Conservation (phyloP, 2,797 vertebrate species). For the Lagocephalus sceleratus region DNA sequence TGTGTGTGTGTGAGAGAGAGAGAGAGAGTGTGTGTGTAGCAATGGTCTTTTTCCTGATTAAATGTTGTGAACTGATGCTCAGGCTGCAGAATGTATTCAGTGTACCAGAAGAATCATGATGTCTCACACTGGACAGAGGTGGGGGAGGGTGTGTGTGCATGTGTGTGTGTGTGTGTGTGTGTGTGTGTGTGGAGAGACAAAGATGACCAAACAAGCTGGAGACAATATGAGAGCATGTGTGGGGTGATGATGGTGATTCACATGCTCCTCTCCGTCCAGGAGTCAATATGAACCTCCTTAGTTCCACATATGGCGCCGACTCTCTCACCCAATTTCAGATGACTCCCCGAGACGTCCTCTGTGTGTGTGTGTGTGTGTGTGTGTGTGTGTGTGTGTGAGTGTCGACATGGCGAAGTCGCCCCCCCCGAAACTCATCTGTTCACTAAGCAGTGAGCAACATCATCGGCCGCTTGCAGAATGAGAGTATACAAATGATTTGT, state of each 20-base stretch:
- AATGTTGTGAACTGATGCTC: conserved; percentile 50
- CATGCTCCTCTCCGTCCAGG: too few species aligned
- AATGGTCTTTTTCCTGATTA: conserved; percentile 46
- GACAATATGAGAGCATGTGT: conserved; percentile 59
- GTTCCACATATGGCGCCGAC: too few species aligned
- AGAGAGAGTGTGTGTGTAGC: conserved; percentile 36
- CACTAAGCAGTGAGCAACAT: conserved; percentile 80
- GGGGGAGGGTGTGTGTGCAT: conserved; percentile 42
- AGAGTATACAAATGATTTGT: conserved; percentile 84
- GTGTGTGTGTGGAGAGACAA: conserved; percentile 35
- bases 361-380: conserved; percentile 11
- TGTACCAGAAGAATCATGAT: conserved; percentile 69
- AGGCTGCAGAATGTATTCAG: conserved; percentile 65
- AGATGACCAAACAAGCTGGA: conserved; percentile 61
- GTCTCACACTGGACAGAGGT: conserved; percentile 53
- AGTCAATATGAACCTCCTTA: too few species aligned
- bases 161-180: neutral
- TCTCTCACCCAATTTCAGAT: too few species aligned
- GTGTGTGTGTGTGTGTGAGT: conserved; percentile 26
- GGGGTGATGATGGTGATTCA: conserved; percentile 62
- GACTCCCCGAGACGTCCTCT: conserved; percentile 47
- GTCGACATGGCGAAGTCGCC: conserved; percentile 60
- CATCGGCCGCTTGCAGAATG: conserved; percentile 72
- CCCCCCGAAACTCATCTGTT: conserved; percentile 79
- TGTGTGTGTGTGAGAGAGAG: conserved; percentile 13